phyloP scores from a whole-genome alignment of 2,888 invertebrate genomes.

The Epirrhoe alternata region DNA sequence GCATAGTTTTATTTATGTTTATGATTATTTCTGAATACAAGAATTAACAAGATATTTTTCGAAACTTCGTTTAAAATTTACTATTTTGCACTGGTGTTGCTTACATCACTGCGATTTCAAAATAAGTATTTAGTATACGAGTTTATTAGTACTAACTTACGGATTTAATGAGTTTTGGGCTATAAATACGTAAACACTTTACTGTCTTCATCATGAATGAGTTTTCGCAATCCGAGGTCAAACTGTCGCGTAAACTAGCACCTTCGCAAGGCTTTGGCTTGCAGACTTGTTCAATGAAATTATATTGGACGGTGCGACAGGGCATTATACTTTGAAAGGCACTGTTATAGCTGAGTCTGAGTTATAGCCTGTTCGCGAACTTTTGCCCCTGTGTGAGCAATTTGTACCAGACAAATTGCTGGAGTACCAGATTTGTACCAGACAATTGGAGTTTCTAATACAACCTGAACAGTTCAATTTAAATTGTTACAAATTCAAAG shows the following conservation, averaged over 20 bases:
- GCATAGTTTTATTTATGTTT: too few species aligned
- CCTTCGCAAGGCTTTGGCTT: constrained; percentile 13
- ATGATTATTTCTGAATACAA: too few species aligned
- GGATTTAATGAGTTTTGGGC: constrained; percentile 22
- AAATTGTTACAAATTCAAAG: not conserved
- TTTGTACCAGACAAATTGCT: constrained; percentile 16
- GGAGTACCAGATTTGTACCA: constrained; percentile 17
- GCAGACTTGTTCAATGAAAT: constrained; percentile 25
- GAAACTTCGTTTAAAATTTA: too few species aligned
- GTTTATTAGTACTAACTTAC: constrained; percentile 26
- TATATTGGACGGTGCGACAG: constrained; percentile 18
- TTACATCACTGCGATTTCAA: constrained; percentile 17
- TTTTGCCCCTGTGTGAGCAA: constrained; percentile 16
- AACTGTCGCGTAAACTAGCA: constrained; percentile 32
- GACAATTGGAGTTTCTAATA: constrained; percentile 7
- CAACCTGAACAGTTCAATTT: not conserved
- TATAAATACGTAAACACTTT: constrained; percentile 27
- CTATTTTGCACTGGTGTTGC: not conserved
- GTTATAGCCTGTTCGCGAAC: constrained; percentile 17
- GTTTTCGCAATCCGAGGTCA: constrained; percentile 34
- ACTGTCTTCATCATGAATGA: constrained; percentile 33
- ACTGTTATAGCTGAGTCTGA: constrained; percentile 20
- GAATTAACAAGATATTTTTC: too few species aligned
- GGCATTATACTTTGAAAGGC: constrained; percentile 24
- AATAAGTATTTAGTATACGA: constrained; percentile 12